Evolutionary conservation across 1,140 invertebrate species (phyloP).

Genomic region (Bombus superbus): DNA sequence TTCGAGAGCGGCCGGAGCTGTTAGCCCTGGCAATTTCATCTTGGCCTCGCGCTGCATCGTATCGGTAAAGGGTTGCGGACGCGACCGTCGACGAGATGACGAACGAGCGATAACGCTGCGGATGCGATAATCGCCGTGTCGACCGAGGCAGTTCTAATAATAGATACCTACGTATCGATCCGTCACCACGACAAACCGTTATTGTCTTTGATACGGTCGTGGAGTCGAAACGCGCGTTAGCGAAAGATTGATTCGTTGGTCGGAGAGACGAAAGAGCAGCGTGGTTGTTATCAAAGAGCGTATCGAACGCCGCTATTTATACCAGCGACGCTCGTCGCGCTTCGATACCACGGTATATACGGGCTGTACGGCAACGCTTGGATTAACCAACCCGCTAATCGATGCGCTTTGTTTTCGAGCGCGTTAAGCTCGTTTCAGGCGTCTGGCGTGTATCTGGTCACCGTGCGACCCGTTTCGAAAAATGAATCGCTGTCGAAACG

Average conservation of each 20-base stretch:
- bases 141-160: conserved; percentile 61
- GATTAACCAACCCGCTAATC: neutral
- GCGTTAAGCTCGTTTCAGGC: neutral
- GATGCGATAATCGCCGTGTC: conserved; percentile 52
- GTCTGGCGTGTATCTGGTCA: no score
- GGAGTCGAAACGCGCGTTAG: neutral
- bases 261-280: neutral
- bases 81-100: neutral
- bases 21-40: no score
- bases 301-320: conserved; percentile 27
- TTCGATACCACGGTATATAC: neutral
- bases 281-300: neutral
- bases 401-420: conserved; percentile 1
- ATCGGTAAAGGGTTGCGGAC: neutral
- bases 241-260: conserved; percentile 3
- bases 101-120: conserved; percentile 47
- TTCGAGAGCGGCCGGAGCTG: no score
- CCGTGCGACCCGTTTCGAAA: no score
- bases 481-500: no score
- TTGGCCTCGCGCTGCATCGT: neutral
- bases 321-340: neutral
- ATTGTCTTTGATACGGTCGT: conserved; percentile 9
- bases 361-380: neutral
- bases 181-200: conserved; percentile 44
- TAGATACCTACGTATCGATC: conserved; percentile 59